phyloP scores from a whole-genome alignment of 1,140 invertebrate genomes.

The Calephelis virginiensis region DNA sequence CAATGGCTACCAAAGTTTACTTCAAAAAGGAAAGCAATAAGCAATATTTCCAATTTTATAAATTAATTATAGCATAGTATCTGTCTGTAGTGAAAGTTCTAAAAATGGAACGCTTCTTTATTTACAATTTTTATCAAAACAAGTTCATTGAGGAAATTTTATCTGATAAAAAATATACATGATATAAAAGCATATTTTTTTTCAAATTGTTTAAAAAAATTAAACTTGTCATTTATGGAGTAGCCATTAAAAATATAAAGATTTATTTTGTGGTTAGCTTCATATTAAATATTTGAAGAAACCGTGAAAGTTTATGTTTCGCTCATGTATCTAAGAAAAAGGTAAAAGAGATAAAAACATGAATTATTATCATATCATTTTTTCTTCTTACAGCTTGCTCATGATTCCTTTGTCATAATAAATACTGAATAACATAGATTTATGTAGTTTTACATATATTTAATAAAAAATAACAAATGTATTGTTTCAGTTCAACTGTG shows the following conservation, averaged over 20 bases:
- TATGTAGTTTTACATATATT: constrained; percentile 7
- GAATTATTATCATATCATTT: no score
- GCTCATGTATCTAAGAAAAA: constrained; percentile 50
- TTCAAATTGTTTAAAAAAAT: not conserved
- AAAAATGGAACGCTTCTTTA: constrained; percentile 5
- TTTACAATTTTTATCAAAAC: constrained; percentile 17
- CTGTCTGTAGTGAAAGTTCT: not conserved
- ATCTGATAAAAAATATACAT: constrained; percentile 3
- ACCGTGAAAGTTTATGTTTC: not conserved
- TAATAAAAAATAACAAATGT: no score
- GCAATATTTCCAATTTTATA: not conserved
- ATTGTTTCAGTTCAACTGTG: constrained; percentile 48
- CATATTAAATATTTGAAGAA: not conserved
- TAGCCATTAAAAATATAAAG: not conserved
- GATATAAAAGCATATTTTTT: no score
- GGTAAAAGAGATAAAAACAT: constrained; percentile 27
- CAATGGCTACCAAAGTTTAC: not conserved
- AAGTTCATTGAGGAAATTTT: constrained; percentile 12
- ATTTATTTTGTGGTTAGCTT: not conserved
- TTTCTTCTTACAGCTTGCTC: no score
- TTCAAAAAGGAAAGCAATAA: not conserved
- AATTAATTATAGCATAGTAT: not conserved
- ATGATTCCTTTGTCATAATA: not conserved
- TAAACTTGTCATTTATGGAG: not conserved
- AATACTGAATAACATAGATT: constrained; percentile 8